A percentile compares a stretch with the other conserved stretches of the same genome.
Evolutionary conservation across 2,797 vertebrate genomes (phyloP).

Genomic region (Ficedula albicollis): DNA sequence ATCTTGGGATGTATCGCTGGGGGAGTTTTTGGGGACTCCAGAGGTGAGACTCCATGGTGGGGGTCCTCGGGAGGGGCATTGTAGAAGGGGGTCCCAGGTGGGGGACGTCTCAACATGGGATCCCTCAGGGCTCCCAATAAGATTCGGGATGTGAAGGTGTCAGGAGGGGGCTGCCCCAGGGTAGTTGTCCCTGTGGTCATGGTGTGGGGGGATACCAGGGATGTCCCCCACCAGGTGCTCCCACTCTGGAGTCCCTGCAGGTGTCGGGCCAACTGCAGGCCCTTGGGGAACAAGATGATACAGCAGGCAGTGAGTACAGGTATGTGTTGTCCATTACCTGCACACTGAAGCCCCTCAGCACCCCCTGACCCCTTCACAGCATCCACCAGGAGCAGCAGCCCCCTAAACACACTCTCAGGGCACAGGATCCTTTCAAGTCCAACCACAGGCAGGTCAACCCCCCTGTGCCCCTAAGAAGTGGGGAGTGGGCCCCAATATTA

Average conservation of each 20-base stretch:
- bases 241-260: not conserved
- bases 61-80: not conserved
- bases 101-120: not conserved
- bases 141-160: not conserved
- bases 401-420: not conserved
- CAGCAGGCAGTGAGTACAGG: not conserved
- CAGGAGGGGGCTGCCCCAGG: not conserved
- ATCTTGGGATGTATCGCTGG: not conserved
- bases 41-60: too few relatives aligned
- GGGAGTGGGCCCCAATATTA: too few relatives aligned
- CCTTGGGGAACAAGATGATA: not conserved
- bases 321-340: not conserved
- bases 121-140: not conserved
- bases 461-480: not conserved
- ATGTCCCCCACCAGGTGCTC: not conserved
- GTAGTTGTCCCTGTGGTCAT: not conserved
- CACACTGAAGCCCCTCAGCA: not conserved
- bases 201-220: fast-evolving
- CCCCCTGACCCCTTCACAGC: not conserved
- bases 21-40: not conserved
- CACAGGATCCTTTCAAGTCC: not conserved
- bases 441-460: not conserved
- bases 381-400: not conserved
- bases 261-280: not conserved
- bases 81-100: not conserved